Percentiles rank a stretch among this genome's conserved stretches.
Conservation (phyloP, 2,888 invertebrate genomes). For the Amphiduros pacificus region DNA sequence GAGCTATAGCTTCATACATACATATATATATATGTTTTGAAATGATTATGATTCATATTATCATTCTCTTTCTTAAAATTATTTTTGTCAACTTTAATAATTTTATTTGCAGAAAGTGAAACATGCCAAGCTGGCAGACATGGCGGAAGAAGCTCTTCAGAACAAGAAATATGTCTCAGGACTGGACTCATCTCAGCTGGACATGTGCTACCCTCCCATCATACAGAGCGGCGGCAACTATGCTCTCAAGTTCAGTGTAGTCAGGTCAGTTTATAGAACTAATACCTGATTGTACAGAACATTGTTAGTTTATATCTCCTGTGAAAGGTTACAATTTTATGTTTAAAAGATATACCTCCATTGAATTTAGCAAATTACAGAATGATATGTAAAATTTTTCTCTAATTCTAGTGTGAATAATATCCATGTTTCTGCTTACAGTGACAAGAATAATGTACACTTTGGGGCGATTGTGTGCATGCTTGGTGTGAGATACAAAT, state of each 20-base stretch:
- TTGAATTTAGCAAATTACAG: too few relatives aligned
- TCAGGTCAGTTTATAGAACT: slow-evolving; percentile 63
- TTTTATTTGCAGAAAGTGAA: slow-evolving; percentile 80
- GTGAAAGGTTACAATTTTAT: too few relatives aligned
- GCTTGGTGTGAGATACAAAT: slow-evolving; percentile 91
- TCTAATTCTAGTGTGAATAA: too few relatives aligned
- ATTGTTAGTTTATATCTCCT: too few relatives aligned
- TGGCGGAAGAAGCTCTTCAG: slow-evolving; percentile 88
- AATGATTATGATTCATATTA: too few relatives aligned
- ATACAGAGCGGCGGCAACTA: slow-evolving; percentile 99
- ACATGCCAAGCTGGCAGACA: slow-evolving; percentile 91
- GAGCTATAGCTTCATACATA: too few relatives aligned
- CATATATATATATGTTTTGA: too few relatives aligned
- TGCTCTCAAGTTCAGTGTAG: slow-evolving; percentile 93
- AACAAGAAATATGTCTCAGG: slow-evolving; percentile 94
- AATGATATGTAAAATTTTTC: too few relatives aligned
- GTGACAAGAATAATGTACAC: slow-evolving; percentile 91
- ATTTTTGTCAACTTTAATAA: neutral
- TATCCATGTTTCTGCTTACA: slow-evolving; percentile 56
- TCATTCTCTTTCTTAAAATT: neutral
- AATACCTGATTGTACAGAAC: too few relatives aligned
- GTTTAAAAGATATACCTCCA: too few relatives aligned
- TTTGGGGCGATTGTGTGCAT: slow-evolving; percentile 96
- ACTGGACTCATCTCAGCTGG: slow-evolving; percentile 84
- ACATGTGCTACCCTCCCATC: slow-evolving; percentile 98